Percentiles rank a stretch among this genome's conserved stretches.
These are phyloP conservation scores for Perca schrenkii DNA, from an alignment of 2,113 vertebrate genomes.

Conservation along the genomic window DNA sequence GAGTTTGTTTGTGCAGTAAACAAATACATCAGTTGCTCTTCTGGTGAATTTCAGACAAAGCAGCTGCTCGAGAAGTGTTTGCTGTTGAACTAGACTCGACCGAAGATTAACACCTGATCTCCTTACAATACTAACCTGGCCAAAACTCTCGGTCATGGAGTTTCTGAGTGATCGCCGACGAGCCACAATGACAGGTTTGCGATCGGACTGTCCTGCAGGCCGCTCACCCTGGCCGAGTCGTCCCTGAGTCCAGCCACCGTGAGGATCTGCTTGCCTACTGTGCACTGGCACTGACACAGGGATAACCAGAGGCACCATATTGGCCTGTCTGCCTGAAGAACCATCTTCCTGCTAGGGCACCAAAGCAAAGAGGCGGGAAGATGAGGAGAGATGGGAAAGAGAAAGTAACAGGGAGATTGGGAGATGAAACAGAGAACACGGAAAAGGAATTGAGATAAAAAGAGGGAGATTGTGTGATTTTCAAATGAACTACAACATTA, in stretches of 20 bases:
- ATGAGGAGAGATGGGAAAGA: not conserved
- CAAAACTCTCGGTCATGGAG: slow-evolving; percentile 81
- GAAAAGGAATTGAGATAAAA: slow-evolving; percentile 28
- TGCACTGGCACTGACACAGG: slow-evolving; percentile 97
- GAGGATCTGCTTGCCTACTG: slow-evolving; percentile 76
- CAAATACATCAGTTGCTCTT: not conserved
- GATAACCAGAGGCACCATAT: slow-evolving; percentile 93
- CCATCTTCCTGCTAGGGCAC: slow-evolving; percentile 62
- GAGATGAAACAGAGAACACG: not conserved
- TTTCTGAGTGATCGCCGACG: slow-evolving; percentile 90
- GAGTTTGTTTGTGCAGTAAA: not conserved
- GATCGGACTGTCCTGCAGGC: slow-evolving; percentile 76
- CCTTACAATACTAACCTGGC: slow-evolving; percentile 83
- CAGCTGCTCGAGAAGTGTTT: not conserved
- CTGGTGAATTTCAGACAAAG: not conserved
- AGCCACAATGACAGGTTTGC: slow-evolving; percentile 93
- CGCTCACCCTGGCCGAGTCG: slow-evolving; percentile 72
- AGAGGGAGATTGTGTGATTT: slow-evolving; percentile 20
- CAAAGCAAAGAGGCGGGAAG: not conserved
- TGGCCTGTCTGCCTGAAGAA: slow-evolving; percentile 79
- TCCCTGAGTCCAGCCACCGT: slow-evolving; percentile 78
- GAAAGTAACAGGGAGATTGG: not conserved
- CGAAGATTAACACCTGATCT: not conserved
- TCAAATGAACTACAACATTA: not conserved
- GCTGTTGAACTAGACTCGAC: not conserved